Evolutionary conservation across 2,888 invertebrate species (phyloP), one percentile per base, ranked within the genome.

Genomic region (Aleiodes alternator): DNA sequence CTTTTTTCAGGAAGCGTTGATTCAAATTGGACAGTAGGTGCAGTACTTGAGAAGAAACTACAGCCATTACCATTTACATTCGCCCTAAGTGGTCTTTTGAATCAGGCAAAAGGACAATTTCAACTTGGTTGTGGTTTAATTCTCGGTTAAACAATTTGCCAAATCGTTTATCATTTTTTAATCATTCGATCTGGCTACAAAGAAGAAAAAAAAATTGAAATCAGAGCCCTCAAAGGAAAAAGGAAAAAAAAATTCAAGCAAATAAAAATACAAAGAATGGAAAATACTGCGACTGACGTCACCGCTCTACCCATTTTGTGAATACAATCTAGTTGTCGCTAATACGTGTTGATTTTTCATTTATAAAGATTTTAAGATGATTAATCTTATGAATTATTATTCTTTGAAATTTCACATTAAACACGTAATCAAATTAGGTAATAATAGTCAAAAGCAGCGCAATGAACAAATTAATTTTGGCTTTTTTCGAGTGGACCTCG

Each of bases 51-150:
- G 90, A 99, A 98, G 91, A 96, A 96, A 88, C 91, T 99, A 55
- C 94, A 94, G 83, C 98, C 98, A 0, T 91, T 98, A 85, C 98
- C 98, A 64, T 97, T 99, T 90, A 96, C 97, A 8, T 95, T 99
- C 85, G 95, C 96, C 5, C 92, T 99, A 55, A 97, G 97, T 83
- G 98, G 97, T 73, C 93, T 96, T 90, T 92, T 98, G 85, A 98
- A 98, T 92, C 98, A 98, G 88, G 93, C 93, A 78, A 98, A 98
- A 90, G 95, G 95, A 88, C 95, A 96, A 87, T 98, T 97, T 91
- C 94, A 96, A 90, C 94, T 98, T 85, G 98, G 98, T 81, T 95
- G 98, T 87, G 98, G 98, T 77, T 93, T 99, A 84, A 95, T 98
- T 88, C 96, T 98, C 85, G 98, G 98, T 88, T 97, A 95, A 76